Base-by-base conservation (phyloP, 2,888 invertebrate species). In the Erebia epiphron region DNA sequence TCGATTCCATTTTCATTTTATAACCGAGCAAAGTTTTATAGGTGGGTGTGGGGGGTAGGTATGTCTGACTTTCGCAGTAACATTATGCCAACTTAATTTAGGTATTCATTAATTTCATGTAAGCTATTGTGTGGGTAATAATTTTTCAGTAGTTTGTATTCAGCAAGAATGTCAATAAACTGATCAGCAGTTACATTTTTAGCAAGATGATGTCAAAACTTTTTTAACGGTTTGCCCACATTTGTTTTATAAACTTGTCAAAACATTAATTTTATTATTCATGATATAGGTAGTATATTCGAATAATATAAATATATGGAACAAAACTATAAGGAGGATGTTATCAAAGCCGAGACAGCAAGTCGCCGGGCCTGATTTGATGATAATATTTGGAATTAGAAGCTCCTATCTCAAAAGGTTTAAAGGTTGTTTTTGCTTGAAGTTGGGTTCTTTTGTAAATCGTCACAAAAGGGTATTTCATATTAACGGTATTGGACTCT, bases 301-400 rank as follows among this genome's bases (percentile, higher is more conserved):
- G 16, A 9, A n/a, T 9, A 7, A 8, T 18, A 49, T 46, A 21
- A 16, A 18, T 46, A 52, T 69, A 69, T 68, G 61, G 61, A 60
- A 65, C 67, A 69, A 54, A 60, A 70, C 61, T 64, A 76, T 76
- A 70, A 68, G 74, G 75, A 74, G 86, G 87, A 88, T 84, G 83
- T 86, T 87, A 85, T 86, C 85, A 84, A 84, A 85, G 80, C 79
- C 86, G 90, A 92, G 92, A 92, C 91, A 88, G 83, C 79, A 82
- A 85, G 91, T 90, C 92, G 91, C 91, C 92, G 75, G 71, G 69
- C 68, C 35, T 62, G 68, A 73, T 76, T 68, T 57, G 60, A 52
- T 64, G 74, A 35, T 35, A 26, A 35, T 35, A 35, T 65, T 26
- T 62, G 68, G 18, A 68, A 46, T 35, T 75, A 64, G 67, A 18